These are phyloP conservation scores for Oreocharis arfaki DNA, from an alignment of 2,113 vertebrate genomes.

Conservation along the genomic window DNA sequence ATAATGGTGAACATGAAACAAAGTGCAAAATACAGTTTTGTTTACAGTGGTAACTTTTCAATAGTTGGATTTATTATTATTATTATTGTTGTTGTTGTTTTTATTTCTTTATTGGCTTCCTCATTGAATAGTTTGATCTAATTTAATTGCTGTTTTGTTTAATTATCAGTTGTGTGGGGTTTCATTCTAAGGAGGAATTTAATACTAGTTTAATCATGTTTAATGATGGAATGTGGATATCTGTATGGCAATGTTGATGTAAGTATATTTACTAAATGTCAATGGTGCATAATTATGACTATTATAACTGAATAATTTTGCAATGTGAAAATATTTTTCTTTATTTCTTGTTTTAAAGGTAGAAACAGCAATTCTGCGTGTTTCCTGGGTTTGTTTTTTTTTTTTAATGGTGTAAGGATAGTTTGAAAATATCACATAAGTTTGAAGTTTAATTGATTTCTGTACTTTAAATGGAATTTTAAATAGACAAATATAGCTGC, in stretches of 20 bases:
- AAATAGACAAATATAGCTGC: not conserved
- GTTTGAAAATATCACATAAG: not conserved
- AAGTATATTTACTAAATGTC: not conserved
- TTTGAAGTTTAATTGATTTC: not conserved
- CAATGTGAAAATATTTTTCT: not conserved
- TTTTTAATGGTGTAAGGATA: not conserved
- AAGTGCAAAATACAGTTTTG: not conserved
- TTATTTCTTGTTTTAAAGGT: not conserved
- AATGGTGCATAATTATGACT: not conserved
- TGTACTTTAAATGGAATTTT: not conserved
- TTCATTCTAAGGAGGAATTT: not conserved
- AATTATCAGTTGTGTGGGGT: not conserved
- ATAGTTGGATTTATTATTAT: not conserved
- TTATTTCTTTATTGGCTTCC: not conserved
- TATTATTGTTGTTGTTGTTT: not conserved
- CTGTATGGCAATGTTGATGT: not conserved
- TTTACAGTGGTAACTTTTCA: not conserved
- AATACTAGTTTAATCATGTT: not conserved
- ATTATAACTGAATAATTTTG: not conserved
- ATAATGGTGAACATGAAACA: not conserved
- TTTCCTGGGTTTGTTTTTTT: rapidly evolving
- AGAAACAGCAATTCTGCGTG: not conserved
- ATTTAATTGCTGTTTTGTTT: not conserved
- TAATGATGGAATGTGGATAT: not conserved
- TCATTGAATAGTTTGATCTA: not conserved